Evolutionary conservation across 1,140 invertebrate species (phyloP).

Genomic region (Neotoxoptera formosana): DNA sequence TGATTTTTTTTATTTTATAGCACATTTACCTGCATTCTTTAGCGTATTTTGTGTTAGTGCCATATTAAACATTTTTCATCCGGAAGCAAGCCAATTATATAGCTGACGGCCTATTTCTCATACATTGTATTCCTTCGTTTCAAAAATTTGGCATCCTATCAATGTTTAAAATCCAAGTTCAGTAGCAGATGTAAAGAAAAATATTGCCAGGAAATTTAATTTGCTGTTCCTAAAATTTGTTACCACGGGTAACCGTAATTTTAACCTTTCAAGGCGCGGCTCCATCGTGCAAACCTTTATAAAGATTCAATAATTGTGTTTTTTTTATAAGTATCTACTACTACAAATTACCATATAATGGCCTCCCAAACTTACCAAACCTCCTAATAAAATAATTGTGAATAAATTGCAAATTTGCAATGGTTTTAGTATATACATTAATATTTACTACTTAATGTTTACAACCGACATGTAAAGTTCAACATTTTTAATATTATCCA

Average conservation of each 20-base stretch:
- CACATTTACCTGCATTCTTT: not conserved
- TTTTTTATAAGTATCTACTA: not conserved
- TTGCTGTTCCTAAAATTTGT: not conserved
- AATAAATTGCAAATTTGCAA: not conserved
- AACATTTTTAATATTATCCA: not conserved
- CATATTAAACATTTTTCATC: conserved; percentile 7
- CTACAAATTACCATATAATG: not conserved
- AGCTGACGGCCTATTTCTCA: conserved; percentile 1
- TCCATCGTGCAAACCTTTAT: not conserved
- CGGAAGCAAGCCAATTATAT: conserved; percentile 15
- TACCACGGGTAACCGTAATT: not conserved
- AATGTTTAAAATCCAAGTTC: conserved; percentile 17
- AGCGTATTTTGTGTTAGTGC: not conserved
- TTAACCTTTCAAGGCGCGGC: not conserved
- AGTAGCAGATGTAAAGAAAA: conserved; percentile 9
- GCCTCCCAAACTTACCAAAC: not conserved
- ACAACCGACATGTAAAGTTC: not conserved
- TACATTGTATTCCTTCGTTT: not conserved
- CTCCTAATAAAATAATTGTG: not conserved
- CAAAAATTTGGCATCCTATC: conserved; percentile 3
- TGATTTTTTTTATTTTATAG: not conserved
- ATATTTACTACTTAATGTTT: not conserved
- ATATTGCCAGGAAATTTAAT: conserved; percentile 12
- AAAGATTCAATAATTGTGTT: not conserved
- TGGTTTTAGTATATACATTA: not conserved